phyloP scores from a whole-genome alignment of 2,797 vertebrate genomes.

The Malurus leucopterus region DNA sequence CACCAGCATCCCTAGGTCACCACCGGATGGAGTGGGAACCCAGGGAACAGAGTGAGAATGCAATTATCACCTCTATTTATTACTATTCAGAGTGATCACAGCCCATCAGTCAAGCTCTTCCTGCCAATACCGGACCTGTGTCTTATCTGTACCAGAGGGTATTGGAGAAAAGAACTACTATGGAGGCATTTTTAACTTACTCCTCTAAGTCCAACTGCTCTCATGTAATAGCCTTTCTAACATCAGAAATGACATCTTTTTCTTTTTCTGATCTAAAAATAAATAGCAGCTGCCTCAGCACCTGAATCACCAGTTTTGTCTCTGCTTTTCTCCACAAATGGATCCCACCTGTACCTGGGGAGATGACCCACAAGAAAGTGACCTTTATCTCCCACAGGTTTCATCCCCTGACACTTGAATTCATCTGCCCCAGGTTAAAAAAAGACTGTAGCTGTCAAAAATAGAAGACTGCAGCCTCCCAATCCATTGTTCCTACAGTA shows the following conservation, averaged over 20 bases:
- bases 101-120: background rate
- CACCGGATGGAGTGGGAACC: background rate
- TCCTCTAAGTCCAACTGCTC: background rate
- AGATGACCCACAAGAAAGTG: background rate
- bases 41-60: background rate
- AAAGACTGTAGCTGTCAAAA: background rate
- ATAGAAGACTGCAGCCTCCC: background rate
- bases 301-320: background rate
- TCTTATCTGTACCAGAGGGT: background rate
- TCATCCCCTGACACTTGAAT: background rate
- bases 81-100: background rate
- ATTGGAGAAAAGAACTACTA: background rate
- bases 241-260: background rate
- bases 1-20: background rate
- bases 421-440: background rate
- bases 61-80: background rate
- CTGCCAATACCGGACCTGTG: background rate
- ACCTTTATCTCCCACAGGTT: background rate
- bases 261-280: slow-evolving; percentile 9
- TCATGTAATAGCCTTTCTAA: background rate
- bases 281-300: background rate
- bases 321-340: background rate
- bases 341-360: background rate
- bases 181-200: background rate
- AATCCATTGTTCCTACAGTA: background rate